phyloP scores from a whole-genome alignment of 2,797 vertebrate species.

The Onychomys leucogaster region DNA sequence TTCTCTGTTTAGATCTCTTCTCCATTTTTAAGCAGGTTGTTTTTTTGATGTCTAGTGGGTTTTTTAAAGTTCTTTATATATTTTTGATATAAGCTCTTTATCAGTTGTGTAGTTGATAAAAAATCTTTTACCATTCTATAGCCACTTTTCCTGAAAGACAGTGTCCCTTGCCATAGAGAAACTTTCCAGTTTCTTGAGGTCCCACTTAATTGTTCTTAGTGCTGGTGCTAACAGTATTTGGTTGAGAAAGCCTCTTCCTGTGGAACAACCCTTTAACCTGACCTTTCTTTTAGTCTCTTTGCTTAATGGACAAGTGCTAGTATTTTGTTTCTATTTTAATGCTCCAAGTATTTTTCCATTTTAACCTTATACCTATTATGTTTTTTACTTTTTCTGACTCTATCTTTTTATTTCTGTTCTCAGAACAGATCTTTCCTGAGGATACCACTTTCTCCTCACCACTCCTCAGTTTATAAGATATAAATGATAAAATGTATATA shows the following conservation, averaged over 20 bases:
- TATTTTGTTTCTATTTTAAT: neutral
- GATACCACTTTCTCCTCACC: neutral
- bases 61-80: neutral
- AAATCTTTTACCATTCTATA: neutral
- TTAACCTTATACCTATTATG: neutral
- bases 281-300: neutral
- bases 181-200: neutral
- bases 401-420: neutral
- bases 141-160: neutral
- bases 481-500: neutral
- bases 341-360: neutral
- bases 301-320: neutral
- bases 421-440: neutral
- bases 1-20: neutral
- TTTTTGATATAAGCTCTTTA: neutral
- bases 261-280: neutral
- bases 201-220: neutral
- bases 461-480: neutral
- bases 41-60: neutral
- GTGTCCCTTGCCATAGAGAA: neutral
- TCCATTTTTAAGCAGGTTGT: neutral
- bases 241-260: neutral
- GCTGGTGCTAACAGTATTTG: neutral
- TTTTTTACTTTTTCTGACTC: neutral
- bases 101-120: neutral